Evolutionary conservation across 2,113 vertebrate species (phyloP).

Genomic region (Zosterops borbonicus): DNA sequence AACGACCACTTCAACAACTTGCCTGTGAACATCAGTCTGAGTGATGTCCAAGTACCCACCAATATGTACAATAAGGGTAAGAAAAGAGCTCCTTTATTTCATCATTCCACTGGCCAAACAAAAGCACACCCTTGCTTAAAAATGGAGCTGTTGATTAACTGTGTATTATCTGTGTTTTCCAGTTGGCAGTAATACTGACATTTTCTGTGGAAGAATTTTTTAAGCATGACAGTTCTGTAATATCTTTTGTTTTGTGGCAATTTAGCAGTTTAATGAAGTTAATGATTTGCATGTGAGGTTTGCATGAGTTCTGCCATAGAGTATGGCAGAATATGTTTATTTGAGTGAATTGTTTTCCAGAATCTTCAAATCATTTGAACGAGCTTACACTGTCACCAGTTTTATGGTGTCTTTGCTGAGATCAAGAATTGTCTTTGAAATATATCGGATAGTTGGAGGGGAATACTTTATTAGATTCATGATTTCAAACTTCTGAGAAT

Average conservation of each 20-base stretch:
- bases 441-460: neutral
- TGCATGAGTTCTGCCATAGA: neutral
- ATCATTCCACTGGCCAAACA: neutral
- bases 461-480: neutral
- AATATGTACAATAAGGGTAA: conserved; percentile 99
- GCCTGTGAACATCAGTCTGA: conserved; percentile 95
- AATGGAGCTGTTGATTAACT: neutral
- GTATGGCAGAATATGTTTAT: neutral
- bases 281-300: neutral
- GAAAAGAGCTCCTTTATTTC: neutral
- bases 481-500: neutral
- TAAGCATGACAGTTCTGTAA: neutral
- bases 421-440: neutral
- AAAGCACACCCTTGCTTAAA: neutral
- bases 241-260: neutral
- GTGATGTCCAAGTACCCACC: conserved; percentile 96
- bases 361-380: neutral
- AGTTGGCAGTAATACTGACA: neutral
- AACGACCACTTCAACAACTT: conserved; percentile 99
- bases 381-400: neutral
- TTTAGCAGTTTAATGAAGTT: neutral
- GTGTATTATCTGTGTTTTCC: neutral
- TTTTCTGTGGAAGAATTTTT: neutral
- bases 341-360: neutral
- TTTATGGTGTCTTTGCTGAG: neutral